Evolutionary conservation across 2,113 vertebrate species (phyloP).

Genomic region (Kryptolebias marmoratus): DNA sequence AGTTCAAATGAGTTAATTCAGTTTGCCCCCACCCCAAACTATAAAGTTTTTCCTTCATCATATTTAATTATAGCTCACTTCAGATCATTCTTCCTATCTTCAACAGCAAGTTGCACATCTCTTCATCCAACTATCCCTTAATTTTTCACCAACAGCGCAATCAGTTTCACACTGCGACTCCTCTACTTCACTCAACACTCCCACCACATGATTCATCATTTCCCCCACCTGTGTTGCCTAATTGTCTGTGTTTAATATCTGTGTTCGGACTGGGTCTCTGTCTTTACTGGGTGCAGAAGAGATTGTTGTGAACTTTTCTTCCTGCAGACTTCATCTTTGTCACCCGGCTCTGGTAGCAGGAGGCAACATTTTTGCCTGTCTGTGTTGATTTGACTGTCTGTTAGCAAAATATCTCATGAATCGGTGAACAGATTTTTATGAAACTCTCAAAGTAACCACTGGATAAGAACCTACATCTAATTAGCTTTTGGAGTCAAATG

Average conservation of each 20-base stretch:
- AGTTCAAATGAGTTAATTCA: not conserved
- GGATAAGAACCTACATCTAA: no score
- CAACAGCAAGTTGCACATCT: not conserved
- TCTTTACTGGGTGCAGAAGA: not conserved
- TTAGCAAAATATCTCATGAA: no score
- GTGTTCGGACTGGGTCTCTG: not conserved
- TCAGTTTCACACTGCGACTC: conserved; percentile 12
- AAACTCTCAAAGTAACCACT: no score
- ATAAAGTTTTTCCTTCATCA: not conserved
- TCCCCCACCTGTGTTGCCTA: not conserved
- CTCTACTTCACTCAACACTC: not conserved
- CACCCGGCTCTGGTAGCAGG: not conserved
- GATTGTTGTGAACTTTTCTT: not conserved
- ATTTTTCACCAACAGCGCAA: not conserved
- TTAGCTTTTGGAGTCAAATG: no score
- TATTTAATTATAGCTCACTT: not conserved
- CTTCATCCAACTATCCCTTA: conserved; percentile 8
- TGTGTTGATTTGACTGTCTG: no score
- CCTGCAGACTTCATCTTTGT: not conserved
- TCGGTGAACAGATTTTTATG: no score
- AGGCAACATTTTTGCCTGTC: no score
- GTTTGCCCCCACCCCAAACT: not conserved
- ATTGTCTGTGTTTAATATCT: not conserved
- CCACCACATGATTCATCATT: not conserved
- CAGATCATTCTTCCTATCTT: not conserved